phyloP scores from a whole-genome alignment of 2,888 invertebrate genomes.

The Caenorhabditis virilis region DNA sequence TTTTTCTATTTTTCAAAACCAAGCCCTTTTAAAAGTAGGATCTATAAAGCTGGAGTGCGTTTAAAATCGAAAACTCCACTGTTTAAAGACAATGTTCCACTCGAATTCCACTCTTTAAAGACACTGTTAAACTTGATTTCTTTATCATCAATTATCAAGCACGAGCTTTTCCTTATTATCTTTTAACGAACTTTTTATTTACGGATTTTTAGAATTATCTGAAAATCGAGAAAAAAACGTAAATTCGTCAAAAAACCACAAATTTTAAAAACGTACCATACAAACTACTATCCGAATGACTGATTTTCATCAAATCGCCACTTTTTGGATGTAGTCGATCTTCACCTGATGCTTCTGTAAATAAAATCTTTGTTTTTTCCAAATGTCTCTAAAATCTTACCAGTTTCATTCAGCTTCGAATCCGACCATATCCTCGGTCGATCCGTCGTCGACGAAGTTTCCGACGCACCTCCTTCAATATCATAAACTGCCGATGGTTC shows the following conservation, averaged over 20 bases:
- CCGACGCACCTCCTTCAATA: slow-evolving; percentile 2
- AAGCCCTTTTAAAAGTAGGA: no score
- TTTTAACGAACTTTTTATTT: no score
- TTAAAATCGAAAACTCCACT: no score
- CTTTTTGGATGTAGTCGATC: not conserved
- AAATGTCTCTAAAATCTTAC: slow-evolving; percentile 6
- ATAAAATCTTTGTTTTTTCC: not conserved
- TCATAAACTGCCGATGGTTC: slow-evolving; percentile 37
- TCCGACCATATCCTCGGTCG: slow-evolving; percentile 26
- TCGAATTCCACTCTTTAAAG: no score
- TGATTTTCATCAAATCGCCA: slow-evolving; percentile 39
- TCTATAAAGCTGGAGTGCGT: no score
- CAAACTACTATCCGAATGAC: slow-evolving; percentile 52
- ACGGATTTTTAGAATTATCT: not conserved
- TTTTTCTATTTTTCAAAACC: no score
- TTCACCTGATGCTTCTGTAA: not conserved
- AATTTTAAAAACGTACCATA: slow-evolving; percentile 25
- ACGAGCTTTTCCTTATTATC: no score
- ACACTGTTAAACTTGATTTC: no score
- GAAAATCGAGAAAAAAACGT: not conserved
- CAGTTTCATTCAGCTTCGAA: slow-evolving; percentile 17
- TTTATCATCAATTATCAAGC: no score
- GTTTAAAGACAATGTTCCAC: no score
- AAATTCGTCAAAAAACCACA: not conserved
- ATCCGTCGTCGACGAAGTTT: slow-evolving; percentile 14